Evolutionary conservation across 2,888 invertebrate genomes (phyloP).

Genomic region (Rhaphigaster nebulosa): DNA sequence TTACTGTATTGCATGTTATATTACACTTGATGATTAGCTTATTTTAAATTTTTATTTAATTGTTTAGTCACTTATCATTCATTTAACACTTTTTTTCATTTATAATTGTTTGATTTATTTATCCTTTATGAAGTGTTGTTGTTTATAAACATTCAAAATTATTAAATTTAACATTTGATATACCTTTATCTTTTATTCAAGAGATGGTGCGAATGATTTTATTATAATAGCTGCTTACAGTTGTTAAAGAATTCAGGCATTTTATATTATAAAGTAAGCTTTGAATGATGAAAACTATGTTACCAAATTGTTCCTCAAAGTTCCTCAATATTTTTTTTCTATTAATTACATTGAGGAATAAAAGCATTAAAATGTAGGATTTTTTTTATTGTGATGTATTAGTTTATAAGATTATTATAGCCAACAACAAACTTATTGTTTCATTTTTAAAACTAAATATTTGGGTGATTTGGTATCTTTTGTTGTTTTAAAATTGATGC

Average conservation of each 20-base stretch:
- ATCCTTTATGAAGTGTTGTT: not conserved
- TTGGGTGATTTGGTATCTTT: not conserved
- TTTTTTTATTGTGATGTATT: conserved; percentile 23
- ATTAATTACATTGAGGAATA: not conserved
- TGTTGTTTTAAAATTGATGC: not conserved
- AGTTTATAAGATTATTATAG: conserved; percentile 28
- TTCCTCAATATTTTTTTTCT: conserved; percentile 12
- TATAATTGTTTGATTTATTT: not conserved
- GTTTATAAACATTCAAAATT: not conserved
- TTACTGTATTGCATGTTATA: not conserved
- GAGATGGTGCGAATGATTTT: not conserved
- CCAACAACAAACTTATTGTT: not conserved
- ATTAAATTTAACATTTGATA: not conserved
- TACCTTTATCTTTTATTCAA: not conserved
- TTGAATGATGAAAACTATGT: conserved; percentile 38
- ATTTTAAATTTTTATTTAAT: not conserved
- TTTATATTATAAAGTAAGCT: not conserved
- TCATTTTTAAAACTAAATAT: not conserved
- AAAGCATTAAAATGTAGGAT: not conserved
- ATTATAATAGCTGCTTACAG: not conserved
- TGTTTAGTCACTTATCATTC: not conserved
- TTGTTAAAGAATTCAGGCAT: not conserved
- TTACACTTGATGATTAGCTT: not conserved
- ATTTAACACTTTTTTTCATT: not conserved
- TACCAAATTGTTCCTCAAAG: conserved; percentile 33